phyloP scores from a whole-genome alignment of 2,797 vertebrate genomes.

The Phalanger gymnotis region DNA sequence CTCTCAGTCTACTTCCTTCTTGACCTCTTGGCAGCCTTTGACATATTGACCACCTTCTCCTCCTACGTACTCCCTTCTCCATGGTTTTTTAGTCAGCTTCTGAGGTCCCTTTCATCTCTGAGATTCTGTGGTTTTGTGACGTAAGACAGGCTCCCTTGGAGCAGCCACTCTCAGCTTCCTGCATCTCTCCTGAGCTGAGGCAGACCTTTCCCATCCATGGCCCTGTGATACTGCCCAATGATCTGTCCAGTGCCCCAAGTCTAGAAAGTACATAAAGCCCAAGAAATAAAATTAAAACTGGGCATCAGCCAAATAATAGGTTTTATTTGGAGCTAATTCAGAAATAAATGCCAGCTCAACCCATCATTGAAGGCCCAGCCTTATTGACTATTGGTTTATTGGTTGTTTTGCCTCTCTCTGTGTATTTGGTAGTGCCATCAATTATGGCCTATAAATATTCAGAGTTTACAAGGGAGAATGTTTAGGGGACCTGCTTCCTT shows the following conservation, averaged over 20 bases:
- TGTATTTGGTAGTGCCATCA: slow-evolving; percentile 54
- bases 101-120: background rate
- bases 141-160: background rate
- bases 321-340: slow-evolving; percentile 69
- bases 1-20: background rate
- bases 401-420: slow-evolving; percentile 64
- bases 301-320: slow-evolving; percentile 51
- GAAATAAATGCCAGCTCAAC: slow-evolving; percentile 72
- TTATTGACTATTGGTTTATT: slow-evolving; percentile 51
- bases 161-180: background rate
- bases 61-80: background rate
- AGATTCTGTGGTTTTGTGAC: background rate
- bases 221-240: background rate
- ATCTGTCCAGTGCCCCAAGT: background rate
- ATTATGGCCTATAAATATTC: slow-evolving; percentile 25
- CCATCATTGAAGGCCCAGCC: background rate
- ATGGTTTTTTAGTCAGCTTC: background rate
- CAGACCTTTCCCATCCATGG: background rate
- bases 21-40: background rate
- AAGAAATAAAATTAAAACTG: slow-evolving; percentile 64
- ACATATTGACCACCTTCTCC: background rate
- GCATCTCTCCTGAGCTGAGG: fast-evolving
- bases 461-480: background rate
- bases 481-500: slow-evolving; percentile 11
- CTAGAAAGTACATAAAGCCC: slow-evolving; percentile 14